A percentile compares a stretch with the other conserved stretches of the same genome.
Evolutionary conservation across 1,140 invertebrate genomes (phyloP).

Genomic region (Mya arenaria): DNA sequence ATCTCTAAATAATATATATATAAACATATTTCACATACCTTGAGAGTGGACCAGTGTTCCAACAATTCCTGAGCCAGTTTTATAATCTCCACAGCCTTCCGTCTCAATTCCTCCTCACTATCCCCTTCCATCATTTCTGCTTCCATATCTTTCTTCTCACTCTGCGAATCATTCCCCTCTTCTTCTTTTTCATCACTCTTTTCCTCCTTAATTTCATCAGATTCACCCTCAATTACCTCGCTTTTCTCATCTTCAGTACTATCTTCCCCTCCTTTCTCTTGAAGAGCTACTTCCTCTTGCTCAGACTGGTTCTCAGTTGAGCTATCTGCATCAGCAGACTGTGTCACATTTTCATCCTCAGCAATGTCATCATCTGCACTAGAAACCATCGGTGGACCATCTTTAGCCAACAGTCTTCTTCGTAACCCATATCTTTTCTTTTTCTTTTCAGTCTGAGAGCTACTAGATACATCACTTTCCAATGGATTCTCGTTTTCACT

Average conservation of each 20-base stretch:
- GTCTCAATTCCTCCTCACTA: slow-evolving; percentile 30
- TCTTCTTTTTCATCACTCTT: slow-evolving; percentile 4
- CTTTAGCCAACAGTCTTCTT: slow-evolving; percentile 51
- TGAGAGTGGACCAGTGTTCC: slow-evolving; percentile 89
- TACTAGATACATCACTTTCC: slow-evolving; percentile 46
- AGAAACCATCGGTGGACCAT: not conserved
- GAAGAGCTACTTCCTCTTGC: not conserved
- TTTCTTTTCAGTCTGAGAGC: slow-evolving; percentile 23
- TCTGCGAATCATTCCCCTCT: not conserved
- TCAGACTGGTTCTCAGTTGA: slow-evolving; percentile 34
- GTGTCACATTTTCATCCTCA: slow-evolving; percentile 18
- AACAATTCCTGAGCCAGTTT: slow-evolving; percentile 86
- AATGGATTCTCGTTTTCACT: slow-evolving; percentile 58
- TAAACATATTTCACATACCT: slow-evolving; percentile 78
- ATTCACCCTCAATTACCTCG: slow-evolving; percentile 3
- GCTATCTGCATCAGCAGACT: slow-evolving; percentile 50
- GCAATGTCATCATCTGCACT: not conserved
- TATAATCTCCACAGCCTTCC: slow-evolving; percentile 37
- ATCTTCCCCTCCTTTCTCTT: slow-evolving; percentile 13
- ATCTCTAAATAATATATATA: too few relatives aligned
- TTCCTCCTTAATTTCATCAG: not conserved
- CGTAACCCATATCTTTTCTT: slow-evolving; percentile 20
- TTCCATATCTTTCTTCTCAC: not conserved
- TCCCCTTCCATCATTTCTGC: slow-evolving; percentile 9
- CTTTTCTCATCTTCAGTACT: slow-evolving; percentile 10